A percentile compares a stretch with the other conserved stretches of the same genome.
Conservation (phyloP, 2,113 vertebrate genomes). For the Phyllostomus discolor region DNA sequence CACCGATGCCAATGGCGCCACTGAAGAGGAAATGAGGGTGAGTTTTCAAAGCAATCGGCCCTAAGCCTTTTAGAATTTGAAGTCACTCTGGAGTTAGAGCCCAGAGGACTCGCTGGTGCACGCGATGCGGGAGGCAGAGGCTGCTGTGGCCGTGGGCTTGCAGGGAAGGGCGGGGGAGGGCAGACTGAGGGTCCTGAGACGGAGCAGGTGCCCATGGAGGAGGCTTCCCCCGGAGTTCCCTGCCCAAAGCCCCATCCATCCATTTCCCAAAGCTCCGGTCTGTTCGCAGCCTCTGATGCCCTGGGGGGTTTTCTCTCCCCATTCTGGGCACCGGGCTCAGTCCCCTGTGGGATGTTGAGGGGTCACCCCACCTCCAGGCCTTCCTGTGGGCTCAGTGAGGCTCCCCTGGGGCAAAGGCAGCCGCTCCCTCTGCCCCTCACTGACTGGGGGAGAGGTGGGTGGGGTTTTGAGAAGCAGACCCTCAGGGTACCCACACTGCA, state of each 20-base stretch:
- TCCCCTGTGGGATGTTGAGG: not conserved
- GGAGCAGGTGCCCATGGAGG: not conserved
- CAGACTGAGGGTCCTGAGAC: not conserved
- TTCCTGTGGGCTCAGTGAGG: not conserved
- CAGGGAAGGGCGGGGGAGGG: not conserved
- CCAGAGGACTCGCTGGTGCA: no score
- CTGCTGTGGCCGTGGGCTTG: not conserved
- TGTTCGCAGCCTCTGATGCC: rapidly evolving
- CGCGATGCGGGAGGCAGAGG: not conserved
- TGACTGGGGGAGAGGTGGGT: not conserved
- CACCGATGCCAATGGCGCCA: rapidly evolving
- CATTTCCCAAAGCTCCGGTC: not conserved
- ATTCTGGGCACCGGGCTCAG: not conserved
- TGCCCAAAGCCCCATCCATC: not conserved
- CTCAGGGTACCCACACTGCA: not conserved
- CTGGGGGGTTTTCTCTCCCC: not conserved
- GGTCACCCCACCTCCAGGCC: not conserved
- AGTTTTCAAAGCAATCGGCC: not conserved
- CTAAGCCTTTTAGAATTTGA: not conserved
- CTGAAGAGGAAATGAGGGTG: not conserved
- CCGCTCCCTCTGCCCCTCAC: not conserved
- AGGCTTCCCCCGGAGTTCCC: not conserved
- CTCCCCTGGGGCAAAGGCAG: no score
- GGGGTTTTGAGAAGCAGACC: not conserved
- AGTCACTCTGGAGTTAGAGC: not conserved